phyloP scores from a whole-genome alignment of 2,888 invertebrate genomes.

The Aspidiotus rigidus region DNA sequence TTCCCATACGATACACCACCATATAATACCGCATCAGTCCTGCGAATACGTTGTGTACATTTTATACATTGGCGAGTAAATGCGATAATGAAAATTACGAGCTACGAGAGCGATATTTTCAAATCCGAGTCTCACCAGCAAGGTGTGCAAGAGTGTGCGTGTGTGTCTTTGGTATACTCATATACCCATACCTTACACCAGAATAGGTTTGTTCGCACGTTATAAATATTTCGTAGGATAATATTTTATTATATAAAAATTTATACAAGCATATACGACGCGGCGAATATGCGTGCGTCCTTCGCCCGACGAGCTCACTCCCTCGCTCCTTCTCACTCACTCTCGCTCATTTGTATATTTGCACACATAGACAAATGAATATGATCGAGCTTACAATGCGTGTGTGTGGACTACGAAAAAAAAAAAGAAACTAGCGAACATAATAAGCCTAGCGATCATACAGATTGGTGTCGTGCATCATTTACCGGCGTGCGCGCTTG shows the following conservation, averaged over 20 bases:
- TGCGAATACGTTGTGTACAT: not conserved
- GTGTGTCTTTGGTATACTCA: not conserved
- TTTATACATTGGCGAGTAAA: not conserved
- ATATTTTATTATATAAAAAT: conserved; percentile 10
- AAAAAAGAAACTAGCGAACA: too few species aligned
- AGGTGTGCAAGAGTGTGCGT: not conserved
- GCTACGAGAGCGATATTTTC: conserved; percentile 13
- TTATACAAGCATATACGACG: not conserved
- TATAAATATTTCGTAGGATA: conserved; percentile 26
- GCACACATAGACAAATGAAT: not conserved
- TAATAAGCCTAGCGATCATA: not conserved
- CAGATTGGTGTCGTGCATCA: not conserved
- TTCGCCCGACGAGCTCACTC: not conserved
- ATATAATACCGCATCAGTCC: not conserved
- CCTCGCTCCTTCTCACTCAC: not conserved
- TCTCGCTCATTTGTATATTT: too few species aligned
- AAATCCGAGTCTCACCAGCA: not conserved
- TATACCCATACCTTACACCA: conserved; percentile 11
- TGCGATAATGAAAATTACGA: conserved; percentile 15
- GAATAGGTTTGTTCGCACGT: conserved; percentile 28
- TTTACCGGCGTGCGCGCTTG: conserved; percentile 1
- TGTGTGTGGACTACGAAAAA: conserved; percentile 1
- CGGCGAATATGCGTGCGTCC: not conserved
- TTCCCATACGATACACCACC: not conserved
- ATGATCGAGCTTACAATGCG: not conserved